A percentile compares a stretch with the other conserved stretches of the same genome.
These are phyloP conservation scores for Shinisaurus crocodilurus DNA, from an alignment of 2,113 vertebrate species.

Conservation along the genomic window DNA sequence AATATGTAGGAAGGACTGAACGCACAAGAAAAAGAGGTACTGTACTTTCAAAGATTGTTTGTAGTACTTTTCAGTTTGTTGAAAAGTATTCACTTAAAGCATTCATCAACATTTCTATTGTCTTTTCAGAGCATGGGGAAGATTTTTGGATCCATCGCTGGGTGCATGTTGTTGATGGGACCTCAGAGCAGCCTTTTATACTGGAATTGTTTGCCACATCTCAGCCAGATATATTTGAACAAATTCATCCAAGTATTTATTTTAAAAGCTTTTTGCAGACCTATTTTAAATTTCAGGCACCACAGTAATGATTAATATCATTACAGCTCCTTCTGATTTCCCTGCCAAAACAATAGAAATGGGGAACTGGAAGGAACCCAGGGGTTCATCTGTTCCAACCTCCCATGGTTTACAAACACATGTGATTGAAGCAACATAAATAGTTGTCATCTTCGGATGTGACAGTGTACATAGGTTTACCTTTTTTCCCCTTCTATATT, in stretches of 20 bases:
- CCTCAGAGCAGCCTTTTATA: constrained; percentile 86
- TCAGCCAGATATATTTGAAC: constrained; percentile 90
- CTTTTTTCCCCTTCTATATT: background rate
- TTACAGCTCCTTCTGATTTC: background rate
- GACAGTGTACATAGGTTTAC: too few relatives aligned
- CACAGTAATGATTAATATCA: background rate
- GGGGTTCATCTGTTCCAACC: background rate
- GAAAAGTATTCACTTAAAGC: constrained; percentile 9
- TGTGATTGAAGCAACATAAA: background rate
- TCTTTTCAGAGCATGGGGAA: constrained; percentile 78
- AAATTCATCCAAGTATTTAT: constrained; percentile 87
- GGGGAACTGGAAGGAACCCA: background rate
- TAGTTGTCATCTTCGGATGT: background rate
- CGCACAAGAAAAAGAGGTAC: constrained; percentile 82
- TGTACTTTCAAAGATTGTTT: constrained; percentile 57
- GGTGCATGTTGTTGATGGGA: constrained; percentile 88
- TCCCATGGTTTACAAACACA: background rate
- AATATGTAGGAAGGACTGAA: constrained; percentile 90
- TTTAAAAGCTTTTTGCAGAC: constrained; percentile 6
- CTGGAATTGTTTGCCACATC: constrained; percentile 93
- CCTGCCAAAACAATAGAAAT: background rate
- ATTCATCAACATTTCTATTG: constrained; percentile 49
- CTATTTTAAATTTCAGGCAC: constrained; percentile 9
- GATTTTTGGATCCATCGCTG: constrained; percentile 93
- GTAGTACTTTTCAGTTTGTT: background rate